Conservation (phyloP, 2,113 vertebrate genomes). For the Tautogolabrus adspersus region DNA sequence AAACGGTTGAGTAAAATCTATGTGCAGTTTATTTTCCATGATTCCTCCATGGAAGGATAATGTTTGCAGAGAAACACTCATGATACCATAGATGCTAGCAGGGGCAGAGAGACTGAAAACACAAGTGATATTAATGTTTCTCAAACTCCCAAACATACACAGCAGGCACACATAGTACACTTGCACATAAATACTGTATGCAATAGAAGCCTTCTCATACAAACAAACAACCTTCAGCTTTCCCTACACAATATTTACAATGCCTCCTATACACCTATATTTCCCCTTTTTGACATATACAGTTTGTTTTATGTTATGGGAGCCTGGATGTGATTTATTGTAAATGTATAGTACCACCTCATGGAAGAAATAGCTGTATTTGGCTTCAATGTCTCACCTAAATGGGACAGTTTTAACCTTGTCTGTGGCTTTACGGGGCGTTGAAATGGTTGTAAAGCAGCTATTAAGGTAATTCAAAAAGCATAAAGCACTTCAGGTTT, state of each 20-base stretch:
- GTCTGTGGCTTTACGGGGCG: conserved; percentile 28
- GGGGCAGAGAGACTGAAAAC: conserved; percentile 1
- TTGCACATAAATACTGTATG: not conserved
- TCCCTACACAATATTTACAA: conserved; percentile 30
- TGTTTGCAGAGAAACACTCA: conserved; percentile 3
- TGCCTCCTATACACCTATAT: conserved; percentile 11
- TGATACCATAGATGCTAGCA: not conserved
- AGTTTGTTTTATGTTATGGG: conserved; percentile 48
- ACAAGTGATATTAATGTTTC: conserved; percentile 3
- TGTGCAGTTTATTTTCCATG: not conserved
- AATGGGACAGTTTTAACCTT: conserved; percentile 38
- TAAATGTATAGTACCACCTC: conserved; percentile 12
- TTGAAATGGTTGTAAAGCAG: conserved; percentile 17
- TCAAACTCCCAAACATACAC: conserved; percentile 12
- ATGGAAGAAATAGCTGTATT: not conserved
- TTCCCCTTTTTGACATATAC: conserved; percentile 20
- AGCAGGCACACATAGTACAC: not conserved
- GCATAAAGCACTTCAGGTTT: conserved; percentile 28
- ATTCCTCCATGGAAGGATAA: not conserved
- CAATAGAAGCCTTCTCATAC: not conserved
- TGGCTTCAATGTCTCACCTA: conserved; percentile 15
- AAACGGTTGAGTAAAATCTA: not conserved
- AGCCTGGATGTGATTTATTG: conserved; percentile 38
- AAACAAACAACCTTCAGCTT: conserved; percentile 43
- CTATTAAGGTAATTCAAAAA: conserved; percentile 18